Base-by-base conservation (phyloP, 1,140 invertebrate species). In the Forficula auricularia region DNA sequence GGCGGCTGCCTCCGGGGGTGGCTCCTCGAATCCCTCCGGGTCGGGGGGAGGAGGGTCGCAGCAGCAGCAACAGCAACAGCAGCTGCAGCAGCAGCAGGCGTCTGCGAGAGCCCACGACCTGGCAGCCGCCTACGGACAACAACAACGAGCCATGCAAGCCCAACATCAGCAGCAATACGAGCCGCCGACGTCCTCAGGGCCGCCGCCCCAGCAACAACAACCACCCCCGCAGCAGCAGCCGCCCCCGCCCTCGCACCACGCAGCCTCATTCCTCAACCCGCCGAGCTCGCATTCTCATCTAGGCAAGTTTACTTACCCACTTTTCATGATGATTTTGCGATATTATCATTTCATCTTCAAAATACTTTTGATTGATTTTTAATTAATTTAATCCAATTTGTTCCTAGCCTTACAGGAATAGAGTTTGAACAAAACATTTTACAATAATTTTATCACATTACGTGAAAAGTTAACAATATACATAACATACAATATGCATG, bases 211-310 rank as follows among this genome's bases (percentile, higher is more conserved):
- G 22, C 22, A 27, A 10, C 22, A 27, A 10, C 22, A 27, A 10
- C 22, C 22, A 10, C 22, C 22, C 22, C 22, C 22, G 4, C 22
- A 30, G 4, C 18, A 33, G n/a, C 22, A 36, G 67, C 54, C 59
- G 53, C 52, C 61, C 38, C 49, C 67, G 52, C 70, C 72, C 44
- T 70, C 75, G 3, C 73, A 75, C 52, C 77, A 80, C 55, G 65
- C 76, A 7, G 56, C 73, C 48, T 56, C 71, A 19, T 66, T 67
- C 71, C 45, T 56, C 60, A 34, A 58, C 66, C 16, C 63, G 68
- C 37, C 64, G 72, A 33, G 55, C 58, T n/a, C 65, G 46, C 38
- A 42, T 47, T 67, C 68, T 51, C 71, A 76, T 67, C 65, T 77
- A 58, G 71, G 73, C 75, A 62, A 54, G 49, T 49, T 46, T 32